These are phyloP conservation scores for Nymphalis io DNA, from an alignment of 1,140 invertebrate species.

Conservation along the genomic window DNA sequence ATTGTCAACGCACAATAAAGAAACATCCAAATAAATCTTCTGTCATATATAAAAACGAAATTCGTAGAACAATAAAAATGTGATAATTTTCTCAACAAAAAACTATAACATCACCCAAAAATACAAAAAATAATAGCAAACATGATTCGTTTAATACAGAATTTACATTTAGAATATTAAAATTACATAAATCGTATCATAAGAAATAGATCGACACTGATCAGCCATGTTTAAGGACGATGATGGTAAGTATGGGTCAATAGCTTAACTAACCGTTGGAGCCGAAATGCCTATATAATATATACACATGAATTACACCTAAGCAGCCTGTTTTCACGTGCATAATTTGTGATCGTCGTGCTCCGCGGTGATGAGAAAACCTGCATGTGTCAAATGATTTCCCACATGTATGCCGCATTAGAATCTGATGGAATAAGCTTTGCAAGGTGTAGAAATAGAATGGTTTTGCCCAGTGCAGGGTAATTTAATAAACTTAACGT, in stretches of 20 bases:
- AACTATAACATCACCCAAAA: background rate
- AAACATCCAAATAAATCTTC: background rate
- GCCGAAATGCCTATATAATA: too few species aligned
- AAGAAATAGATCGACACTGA: background rate
- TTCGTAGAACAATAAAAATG: background rate
- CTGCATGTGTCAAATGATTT: too few species aligned
- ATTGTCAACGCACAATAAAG: background rate
- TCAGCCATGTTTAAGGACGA: slow-evolving; percentile 26
- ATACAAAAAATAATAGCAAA: background rate
- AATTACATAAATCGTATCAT: background rate
- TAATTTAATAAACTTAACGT: too few species aligned
- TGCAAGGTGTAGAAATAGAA: too few species aligned
- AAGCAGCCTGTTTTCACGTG: too few species aligned
- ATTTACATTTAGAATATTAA: background rate
- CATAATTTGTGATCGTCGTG: too few species aligned
- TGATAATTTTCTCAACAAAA: background rate
- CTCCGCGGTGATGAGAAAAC: too few species aligned
- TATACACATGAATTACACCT: too few species aligned
- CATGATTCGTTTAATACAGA: background rate
- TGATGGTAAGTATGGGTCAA: slow-evolving; percentile 19
- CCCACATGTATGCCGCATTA: too few species aligned
- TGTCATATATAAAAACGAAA: background rate
- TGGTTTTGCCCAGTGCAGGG: too few species aligned
- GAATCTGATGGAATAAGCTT: too few species aligned
- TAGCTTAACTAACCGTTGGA: too few species aligned